Conservation (phyloP, 2,888 invertebrate genomes). For the Andrena hattorfiana region DNA sequence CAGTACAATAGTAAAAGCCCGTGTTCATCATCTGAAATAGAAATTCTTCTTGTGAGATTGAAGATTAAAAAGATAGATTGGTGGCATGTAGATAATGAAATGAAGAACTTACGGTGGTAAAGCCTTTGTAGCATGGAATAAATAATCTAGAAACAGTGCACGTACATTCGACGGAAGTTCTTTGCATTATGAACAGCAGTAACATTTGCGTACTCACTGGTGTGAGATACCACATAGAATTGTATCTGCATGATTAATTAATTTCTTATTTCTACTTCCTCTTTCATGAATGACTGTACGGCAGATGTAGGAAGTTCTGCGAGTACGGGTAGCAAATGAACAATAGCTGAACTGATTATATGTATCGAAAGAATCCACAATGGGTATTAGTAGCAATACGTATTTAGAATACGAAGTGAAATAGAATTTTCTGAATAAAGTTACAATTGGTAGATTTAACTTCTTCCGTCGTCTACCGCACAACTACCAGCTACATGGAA, state of each 20-base stretch:
- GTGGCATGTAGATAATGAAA: background rate
- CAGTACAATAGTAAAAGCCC: background rate
- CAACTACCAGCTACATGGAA: background rate
- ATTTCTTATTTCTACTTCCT: background rate
- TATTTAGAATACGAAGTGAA: no score
- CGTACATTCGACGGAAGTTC: background rate
- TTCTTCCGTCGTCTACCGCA: background rate
- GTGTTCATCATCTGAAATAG: background rate
- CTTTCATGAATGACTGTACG: background rate
- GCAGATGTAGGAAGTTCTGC: no score
- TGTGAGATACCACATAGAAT: slow-evolving; percentile 32
- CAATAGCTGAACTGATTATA: no score
- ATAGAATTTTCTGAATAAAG: no score
- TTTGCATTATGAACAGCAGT: slow-evolving; percentile 33
- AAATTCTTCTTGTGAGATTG: no score
- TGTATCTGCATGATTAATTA: slow-evolving; percentile 32
- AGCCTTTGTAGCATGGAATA: background rate
- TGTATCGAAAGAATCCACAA: no score
- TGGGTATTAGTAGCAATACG: no score
- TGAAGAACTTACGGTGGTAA: background rate
- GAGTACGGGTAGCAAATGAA: background rate
- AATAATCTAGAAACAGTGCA: background rate
- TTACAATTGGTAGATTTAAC: no score
- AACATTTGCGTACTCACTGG: slow-evolving; percentile 35
- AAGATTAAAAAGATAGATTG: no score